Conservation (phyloP, 2,797 vertebrate species). For the Chelidonichthys spinosus region DNA sequence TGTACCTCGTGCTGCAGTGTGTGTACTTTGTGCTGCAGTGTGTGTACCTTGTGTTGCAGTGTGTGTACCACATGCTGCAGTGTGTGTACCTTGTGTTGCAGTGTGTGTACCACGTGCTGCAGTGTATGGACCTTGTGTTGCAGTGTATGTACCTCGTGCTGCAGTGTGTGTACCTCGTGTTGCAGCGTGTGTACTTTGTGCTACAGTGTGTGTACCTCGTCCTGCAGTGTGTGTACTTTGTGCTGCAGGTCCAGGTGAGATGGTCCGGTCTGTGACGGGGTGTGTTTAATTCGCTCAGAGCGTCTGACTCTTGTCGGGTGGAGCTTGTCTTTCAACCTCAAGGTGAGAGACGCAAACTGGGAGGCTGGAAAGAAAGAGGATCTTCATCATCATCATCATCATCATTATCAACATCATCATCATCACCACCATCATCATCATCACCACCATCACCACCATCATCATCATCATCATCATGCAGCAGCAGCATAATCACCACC, state of each 20-base stretch:
- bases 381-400: slow-evolving; percentile 7
- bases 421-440: slow-evolving; percentile 1
- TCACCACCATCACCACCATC: not conserved
- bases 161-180: no score
- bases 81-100: slow-evolving; percentile 50
- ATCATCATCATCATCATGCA: no score
- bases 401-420: slow-evolving; percentile 8
- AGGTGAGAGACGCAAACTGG: slow-evolving; percentile 92
- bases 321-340: slow-evolving; percentile 95
- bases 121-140: no score
- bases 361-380: slow-evolving; percentile 68
- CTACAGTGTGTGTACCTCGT: not conserved
- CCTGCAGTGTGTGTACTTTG: slow-evolving; percentile 17
- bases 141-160: no score
- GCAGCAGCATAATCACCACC: no score
- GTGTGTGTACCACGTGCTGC: no score
- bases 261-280: slow-evolving; percentile 87
- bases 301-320: slow-evolving; percentile 90
- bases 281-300: slow-evolving; percentile 87
- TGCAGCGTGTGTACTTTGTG: no score
- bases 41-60: not conserved
- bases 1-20: not conserved
- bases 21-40: no score
- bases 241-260: slow-evolving; percentile 84
- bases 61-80: slow-evolving; percentile 28